These are phyloP conservation scores for Anoplius nigerrimus DNA, from an alignment of 2,888 invertebrate species.

Conservation along the genomic window DNA sequence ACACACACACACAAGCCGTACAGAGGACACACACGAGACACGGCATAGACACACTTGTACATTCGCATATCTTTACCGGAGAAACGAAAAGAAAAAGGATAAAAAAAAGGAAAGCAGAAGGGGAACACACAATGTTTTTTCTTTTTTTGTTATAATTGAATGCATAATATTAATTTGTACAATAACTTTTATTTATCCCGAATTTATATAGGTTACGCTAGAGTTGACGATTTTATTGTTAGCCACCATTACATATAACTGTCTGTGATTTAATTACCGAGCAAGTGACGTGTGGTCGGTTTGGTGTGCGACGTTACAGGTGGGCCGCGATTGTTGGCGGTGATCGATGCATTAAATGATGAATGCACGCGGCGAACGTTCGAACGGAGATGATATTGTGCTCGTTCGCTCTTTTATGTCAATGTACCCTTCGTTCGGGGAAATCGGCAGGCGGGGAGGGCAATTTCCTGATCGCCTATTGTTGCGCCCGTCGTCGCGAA, in stretches of 20 bases:
- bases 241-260: slow-evolving; percentile 58
- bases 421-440: background rate
- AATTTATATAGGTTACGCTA: slow-evolving; percentile 53
- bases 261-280: slow-evolving; percentile 70
- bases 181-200: slow-evolving; percentile 62
- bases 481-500: too few relatives aligned
- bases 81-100: slow-evolving; percentile 29
- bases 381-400: slow-evolving; percentile 1
- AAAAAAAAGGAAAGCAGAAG: slow-evolving; percentile 21
- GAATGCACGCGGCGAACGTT: slow-evolving; percentile 30
- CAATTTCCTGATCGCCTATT: too few relatives aligned
- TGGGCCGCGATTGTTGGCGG: background rate
- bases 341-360: slow-evolving; percentile 15
- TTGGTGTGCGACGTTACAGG: slow-evolving; percentile 31
- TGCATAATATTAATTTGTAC: slow-evolving; percentile 67
- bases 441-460: too few relatives aligned
- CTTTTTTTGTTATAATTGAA: slow-evolving; percentile 61
- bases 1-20: too few relatives aligned
- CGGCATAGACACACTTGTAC: slow-evolving; percentile 54
- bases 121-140: slow-evolving; percentile 56
- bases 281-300: slow-evolving; percentile 46
- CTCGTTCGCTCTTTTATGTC: background rate
- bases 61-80: slow-evolving; percentile 59
- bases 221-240: slow-evolving; percentile 52
- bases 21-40: too few relatives aligned